These are phyloP conservation scores for Hemicrepidius hirtus DNA, from an alignment of 2,888 invertebrate species.

Conservation along the genomic window DNA sequence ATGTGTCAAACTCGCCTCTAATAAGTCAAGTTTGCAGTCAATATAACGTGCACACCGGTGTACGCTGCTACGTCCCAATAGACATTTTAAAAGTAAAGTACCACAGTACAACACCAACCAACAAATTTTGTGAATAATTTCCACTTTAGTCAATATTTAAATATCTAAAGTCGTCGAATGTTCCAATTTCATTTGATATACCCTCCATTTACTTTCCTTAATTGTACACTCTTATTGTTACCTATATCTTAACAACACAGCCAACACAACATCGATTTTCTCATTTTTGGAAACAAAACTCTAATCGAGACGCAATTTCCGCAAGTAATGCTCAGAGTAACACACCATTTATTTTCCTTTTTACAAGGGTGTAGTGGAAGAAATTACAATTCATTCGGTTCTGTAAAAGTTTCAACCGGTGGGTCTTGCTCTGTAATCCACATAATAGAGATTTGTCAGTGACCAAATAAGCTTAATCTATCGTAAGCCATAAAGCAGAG, in stretches of 20 bases:
- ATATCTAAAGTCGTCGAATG: too few species aligned
- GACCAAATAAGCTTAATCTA: slow-evolving; percentile 58
- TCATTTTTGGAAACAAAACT: background rate
- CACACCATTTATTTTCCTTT: slow-evolving; percentile 23
- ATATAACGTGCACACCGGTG: slow-evolving; percentile 64
- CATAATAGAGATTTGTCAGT: slow-evolving; percentile 54
- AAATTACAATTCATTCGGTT: slow-evolving; percentile 37
- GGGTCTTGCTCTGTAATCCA: slow-evolving; percentile 42
- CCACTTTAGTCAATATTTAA: too few species aligned
- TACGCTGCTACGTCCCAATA: slow-evolving; percentile 33
- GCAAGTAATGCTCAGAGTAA: slow-evolving; percentile 3
- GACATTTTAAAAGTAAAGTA: background rate
- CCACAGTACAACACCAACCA: too few species aligned
- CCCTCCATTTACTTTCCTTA: too few species aligned
- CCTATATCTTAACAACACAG: too few species aligned
- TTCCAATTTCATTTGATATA: too few species aligned
- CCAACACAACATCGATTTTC: too few species aligned
- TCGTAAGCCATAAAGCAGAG: slow-evolving; percentile 57
- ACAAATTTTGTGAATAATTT: too few species aligned
- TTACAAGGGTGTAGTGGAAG: slow-evolving; percentile 39
- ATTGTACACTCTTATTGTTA: too few species aligned
- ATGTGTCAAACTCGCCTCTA: slow-evolving; percentile 70
- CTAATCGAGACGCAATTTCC: slow-evolving; percentile 7
- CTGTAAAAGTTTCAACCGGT: slow-evolving; percentile 36
- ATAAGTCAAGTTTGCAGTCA: slow-evolving; percentile 69